Conservation (phyloP, 2,113 vertebrate species). For the Eonycteris spelaea region DNA sequence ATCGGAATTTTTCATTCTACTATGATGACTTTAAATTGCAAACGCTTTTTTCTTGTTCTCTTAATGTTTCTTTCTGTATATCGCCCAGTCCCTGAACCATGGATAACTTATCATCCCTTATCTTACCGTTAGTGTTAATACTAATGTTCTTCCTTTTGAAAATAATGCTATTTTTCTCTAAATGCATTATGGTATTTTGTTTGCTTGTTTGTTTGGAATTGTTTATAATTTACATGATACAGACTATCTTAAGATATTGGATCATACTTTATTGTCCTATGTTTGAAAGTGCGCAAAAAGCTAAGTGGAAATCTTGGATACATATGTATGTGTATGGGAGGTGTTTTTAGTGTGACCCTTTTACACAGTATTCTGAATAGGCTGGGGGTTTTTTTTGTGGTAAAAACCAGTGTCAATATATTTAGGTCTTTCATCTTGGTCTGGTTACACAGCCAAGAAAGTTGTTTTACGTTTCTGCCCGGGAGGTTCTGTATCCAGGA, state of each 20-base stretch:
- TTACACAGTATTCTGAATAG: not conserved
- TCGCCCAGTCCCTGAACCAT: not conserved
- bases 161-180: not conserved
- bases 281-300: not conserved
- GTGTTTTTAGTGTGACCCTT: not conserved
- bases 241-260: not conserved
- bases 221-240: not conserved
- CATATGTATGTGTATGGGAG: not conserved
- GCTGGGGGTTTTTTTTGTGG: not conserved
- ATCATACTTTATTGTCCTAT: not conserved
- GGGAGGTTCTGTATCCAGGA: not conserved
- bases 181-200: not conserved
- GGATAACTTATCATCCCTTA: not conserved
- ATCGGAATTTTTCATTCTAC: not conserved
- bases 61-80: not conserved
- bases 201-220: not conserved
- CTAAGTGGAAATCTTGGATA: not conserved
- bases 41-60: not conserved
- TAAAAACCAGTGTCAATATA: not conserved
- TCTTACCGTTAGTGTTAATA: not conserved
- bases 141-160: not conserved
- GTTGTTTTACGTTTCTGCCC: not conserved
- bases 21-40: not conserved
- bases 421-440: not conserved
- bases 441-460: not conserved